Evolutionary conservation across 2,113 vertebrate species (phyloP).

Genomic region (Gobiocypris rarus): DNA sequence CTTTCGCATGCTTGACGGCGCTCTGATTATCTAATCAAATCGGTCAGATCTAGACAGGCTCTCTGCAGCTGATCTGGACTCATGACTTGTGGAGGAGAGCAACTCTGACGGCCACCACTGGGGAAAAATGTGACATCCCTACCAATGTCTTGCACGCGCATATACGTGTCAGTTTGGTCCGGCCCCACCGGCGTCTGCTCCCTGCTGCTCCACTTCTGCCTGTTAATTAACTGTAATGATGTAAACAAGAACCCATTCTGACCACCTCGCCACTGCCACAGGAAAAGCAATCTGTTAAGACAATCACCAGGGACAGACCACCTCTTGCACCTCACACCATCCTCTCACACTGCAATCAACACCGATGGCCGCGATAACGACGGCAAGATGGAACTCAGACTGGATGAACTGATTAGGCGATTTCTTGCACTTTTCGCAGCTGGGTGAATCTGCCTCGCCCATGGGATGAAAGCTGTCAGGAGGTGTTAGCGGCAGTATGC

Average conservation of each 20-base stretch:
- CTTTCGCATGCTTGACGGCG: constrained; percentile 16
- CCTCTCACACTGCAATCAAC: constrained; percentile 51
- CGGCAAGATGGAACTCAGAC: constrained; percentile 24
- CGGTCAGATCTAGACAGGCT: constrained; percentile 35
- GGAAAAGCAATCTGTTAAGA: constrained; percentile 71
- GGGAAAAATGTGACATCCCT: constrained; percentile 59
- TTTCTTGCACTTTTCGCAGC: constrained; percentile 39
- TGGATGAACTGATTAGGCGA: constrained; percentile 42
- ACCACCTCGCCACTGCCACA: constrained; percentile 54
- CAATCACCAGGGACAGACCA: constrained; percentile 59
- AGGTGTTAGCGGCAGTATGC: constrained; percentile 6
- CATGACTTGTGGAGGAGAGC: constrained; percentile 15
- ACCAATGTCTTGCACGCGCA: neutral
- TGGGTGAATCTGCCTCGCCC: constrained; percentile 28
- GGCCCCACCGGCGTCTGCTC: constrained; percentile 28
- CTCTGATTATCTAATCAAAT: constrained; percentile 43
- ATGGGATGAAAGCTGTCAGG: constrained; percentile 33
- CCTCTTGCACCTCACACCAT: constrained; percentile 44
- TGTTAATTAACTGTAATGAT: constrained; percentile 75
- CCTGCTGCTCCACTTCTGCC: constrained; percentile 62
- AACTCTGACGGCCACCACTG: constrained; percentile 33
- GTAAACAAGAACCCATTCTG: constrained; percentile 74
- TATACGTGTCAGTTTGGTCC: constrained; percentile 56
- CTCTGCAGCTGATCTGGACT: neutral
- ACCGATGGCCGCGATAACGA: constrained; percentile 27